Conservation (phyloP, 2,113 vertebrate species). For the Sinocyclocheilus anshuiensis region DNA sequence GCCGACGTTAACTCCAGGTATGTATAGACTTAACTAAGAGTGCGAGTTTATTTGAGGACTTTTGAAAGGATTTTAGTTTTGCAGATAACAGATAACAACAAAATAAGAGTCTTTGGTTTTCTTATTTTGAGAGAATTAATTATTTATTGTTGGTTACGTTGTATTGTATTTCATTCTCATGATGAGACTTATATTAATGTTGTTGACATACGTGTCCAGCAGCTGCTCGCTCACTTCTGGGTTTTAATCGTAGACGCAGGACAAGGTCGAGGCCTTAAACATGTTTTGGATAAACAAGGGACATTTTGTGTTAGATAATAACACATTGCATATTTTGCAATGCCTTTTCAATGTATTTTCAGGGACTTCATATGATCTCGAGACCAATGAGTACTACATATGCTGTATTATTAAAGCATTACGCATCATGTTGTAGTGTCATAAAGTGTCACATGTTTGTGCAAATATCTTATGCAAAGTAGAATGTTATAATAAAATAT, state of each 20-base stretch:
- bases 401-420: neutral
- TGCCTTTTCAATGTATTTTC: neutral
- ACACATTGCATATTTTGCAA: no score
- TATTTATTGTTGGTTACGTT: neutral
- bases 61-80: neutral
- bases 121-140: neutral
- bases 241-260: neutral
- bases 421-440: neutral
- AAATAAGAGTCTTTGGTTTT: conserved; percentile 15
- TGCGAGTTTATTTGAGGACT: neutral
- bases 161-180: neutral
- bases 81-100: neutral
- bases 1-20: conserved; percentile 3
- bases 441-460: neutral
- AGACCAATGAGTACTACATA: neutral
- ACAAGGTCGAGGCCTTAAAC: neutral
- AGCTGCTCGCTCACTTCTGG: neutral
- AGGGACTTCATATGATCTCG: neutral
- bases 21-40: neutral
- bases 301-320: neutral
- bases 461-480: neutral
- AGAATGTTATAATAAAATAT: neutral
- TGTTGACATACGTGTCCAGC: neutral
- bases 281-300: neutral
- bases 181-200: no score